Percentiles rank a stretch among this genome's conserved stretches.
These are phyloP conservation scores for Schlechtendalia chinensis DNA, from an alignment of 1,140 invertebrate species.

Conservation along the genomic window DNA sequence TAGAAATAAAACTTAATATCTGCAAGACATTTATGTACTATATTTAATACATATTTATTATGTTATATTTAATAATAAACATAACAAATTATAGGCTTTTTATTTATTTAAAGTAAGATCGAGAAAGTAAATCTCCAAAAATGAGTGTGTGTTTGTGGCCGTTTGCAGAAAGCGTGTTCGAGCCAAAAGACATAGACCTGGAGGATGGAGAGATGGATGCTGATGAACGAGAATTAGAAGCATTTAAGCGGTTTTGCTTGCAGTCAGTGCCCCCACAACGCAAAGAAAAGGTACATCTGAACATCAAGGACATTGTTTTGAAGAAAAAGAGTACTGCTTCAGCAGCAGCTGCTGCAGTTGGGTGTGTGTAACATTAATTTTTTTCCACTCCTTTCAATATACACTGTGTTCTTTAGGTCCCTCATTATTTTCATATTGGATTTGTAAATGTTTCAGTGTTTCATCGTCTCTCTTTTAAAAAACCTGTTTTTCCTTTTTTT, in stretches of 20 bases:
- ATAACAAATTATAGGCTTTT: background rate
- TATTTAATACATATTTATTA: too few relatives aligned
- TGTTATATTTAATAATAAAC: background rate
- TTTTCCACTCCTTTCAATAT: background rate
- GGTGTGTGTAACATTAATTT: conserved; percentile 37
- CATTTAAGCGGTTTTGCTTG: conserved; percentile 76
- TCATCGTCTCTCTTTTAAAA: conserved; percentile 42
- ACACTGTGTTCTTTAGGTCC: conserved; percentile 16
- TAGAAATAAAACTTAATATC: background rate
- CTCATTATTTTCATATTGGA: conserved; percentile 38
- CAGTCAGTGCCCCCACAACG: conserved; percentile 68
- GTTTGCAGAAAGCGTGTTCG: conserved; percentile 73
- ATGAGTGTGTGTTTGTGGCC: conserved; percentile 52
- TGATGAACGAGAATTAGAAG: conserved; percentile 72
- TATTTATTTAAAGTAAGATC: conserved; percentile 24
- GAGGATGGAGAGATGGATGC: conserved; percentile 75
- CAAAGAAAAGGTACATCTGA: conserved; percentile 70
- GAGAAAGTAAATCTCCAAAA: conserved; percentile 46
- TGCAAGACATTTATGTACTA: background rate
- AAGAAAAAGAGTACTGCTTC: conserved; percentile 62
- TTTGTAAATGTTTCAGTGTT: conserved; percentile 15
- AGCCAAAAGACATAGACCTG: conserved; percentile 72
- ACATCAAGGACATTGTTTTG: conserved; percentile 70
- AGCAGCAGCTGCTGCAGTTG: conserved; percentile 53
- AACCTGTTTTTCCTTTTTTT: conserved; percentile 9